Percentiles rank a stretch among this genome's conserved stretches.
Evolutionary conservation across 2,797 vertebrate genomes (phyloP).

Genomic region (Danio choprae): DNA sequence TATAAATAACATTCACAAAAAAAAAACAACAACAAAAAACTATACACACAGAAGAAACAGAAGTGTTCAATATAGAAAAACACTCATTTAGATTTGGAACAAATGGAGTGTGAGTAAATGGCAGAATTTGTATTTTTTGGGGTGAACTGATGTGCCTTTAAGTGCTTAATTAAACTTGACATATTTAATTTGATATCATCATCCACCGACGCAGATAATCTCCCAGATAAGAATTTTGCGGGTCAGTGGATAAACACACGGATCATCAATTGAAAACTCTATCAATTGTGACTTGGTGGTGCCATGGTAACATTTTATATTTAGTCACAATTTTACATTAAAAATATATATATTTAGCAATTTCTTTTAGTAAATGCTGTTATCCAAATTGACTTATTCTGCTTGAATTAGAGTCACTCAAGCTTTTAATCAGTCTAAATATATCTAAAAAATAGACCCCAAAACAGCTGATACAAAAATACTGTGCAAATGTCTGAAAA

Average conservation of each 20-base stretch:
- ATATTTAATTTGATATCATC: background rate
- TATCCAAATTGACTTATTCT: too few relatives aligned
- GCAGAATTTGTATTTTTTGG: too few relatives aligned
- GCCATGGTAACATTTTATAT: background rate
- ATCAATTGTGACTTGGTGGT: background rate
- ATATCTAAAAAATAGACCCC: background rate
- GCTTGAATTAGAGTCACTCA: background rate
- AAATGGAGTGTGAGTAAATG: too few relatives aligned
- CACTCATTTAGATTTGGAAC: too few relatives aligned
- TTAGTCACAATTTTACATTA: too few relatives aligned
- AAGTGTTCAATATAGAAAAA: too few relatives aligned
- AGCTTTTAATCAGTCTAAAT: background rate
- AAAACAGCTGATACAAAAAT: background rate
- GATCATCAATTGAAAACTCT: background rate
- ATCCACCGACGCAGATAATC: background rate
- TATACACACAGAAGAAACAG: too few relatives aligned
- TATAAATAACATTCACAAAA: too few relatives aligned
- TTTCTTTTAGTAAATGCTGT: too few relatives aligned
- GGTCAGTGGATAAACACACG: slow-evolving; percentile 9
- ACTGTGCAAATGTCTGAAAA: background rate
- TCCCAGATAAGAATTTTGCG: background rate
- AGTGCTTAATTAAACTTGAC: background rate
- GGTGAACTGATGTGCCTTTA: too few relatives aligned
- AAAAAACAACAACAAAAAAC: too few relatives aligned
- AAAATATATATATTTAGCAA: too few relatives aligned